Base-by-base conservation (phyloP, 2,888 invertebrate species). In the Amaurobius ferox region DNA sequence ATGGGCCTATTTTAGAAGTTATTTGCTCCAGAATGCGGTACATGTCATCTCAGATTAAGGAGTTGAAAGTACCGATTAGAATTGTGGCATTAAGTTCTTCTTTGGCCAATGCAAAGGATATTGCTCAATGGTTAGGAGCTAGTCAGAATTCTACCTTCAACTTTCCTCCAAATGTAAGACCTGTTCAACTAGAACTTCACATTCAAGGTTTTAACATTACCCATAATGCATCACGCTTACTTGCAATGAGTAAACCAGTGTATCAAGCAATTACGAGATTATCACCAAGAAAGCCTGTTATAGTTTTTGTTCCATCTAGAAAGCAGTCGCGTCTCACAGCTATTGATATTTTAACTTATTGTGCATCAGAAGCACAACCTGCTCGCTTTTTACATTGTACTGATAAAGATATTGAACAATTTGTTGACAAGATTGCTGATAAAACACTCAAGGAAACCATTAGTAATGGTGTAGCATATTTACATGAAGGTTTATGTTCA, bases 231-330 rank as follows among this genome's bases (percentile, higher is more conserved):
- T 97, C 98, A 0, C 94, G 99, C 13, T 94, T 99, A 35, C 96
- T 98, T 0, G 97, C 99, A 0, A 99, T 99, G 99, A 96, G 97
- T 0, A 98, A 98, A 91, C 99, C 99, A 0, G 96, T 97, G 0
- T 99, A 98, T 93, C 97, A 98, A 92, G 95, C 97, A 0, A 95
- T 99, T 44, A 91, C 95, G 0, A 94, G 96, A 30, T 94, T 96
- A 91, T 96, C 96, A 79, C 95, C 96, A 0, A 93, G 94, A 89
- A 95, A 95, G 90, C 97, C 98, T 0, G 96, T 95, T 0, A 94
- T 96, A 9, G 95, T 98, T 26, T 98, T 98, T 92, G 98, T 98
- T 0, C 96, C 98, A 0, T 96, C 97, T 0, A 93, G 98, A 0
- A 95, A 97, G 78, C 97, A 97, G 91, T 96, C 98, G 0, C 93